Evolutionary conservation across 2,888 invertebrate species (phyloP).

Genomic region (Oscheius sp.): DNA sequence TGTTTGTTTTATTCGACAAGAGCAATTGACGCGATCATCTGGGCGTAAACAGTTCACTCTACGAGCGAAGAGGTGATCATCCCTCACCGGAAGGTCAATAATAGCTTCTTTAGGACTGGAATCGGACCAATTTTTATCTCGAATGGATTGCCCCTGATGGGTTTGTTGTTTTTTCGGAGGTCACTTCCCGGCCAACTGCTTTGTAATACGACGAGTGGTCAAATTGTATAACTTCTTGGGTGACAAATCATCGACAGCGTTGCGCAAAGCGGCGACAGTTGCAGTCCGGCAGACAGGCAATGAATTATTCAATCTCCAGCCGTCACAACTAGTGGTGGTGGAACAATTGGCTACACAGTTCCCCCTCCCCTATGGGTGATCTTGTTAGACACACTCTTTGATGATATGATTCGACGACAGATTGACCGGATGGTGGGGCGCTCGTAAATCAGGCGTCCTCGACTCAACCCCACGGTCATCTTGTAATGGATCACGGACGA

Average conservation of each 20-base stretch:
- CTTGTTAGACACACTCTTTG: background rate
- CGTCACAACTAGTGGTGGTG: background rate
- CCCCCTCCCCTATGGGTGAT: no score
- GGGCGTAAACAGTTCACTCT: conserved; percentile 7
- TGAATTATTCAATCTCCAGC: no score
- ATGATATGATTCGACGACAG: background rate
- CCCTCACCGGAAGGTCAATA: background rate
- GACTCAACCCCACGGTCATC: conserved; percentile 23
- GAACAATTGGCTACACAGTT: background rate
- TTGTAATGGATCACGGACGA: conserved; percentile 19
- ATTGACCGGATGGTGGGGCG: background rate
- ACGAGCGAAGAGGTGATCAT: background rate
- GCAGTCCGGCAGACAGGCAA: conserved; percentile 9
- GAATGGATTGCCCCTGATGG: background rate
- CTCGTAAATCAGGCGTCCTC: conserved; percentile 25
- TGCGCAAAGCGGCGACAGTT: conserved; percentile 13
- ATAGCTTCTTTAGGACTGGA: no score
- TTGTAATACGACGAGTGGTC: conserved; percentile 18
- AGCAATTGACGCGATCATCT: conserved; percentile 16
- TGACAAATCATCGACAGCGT: conserved; percentile 20
- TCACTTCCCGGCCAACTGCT: background rate
- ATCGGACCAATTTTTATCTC: background rate
- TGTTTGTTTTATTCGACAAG: conserved; percentile 7
- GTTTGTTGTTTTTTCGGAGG: background rate
- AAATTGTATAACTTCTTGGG: conserved; percentile 24